These are phyloP conservation scores for Girardinus metallicus DNA, from an alignment of 2,797 vertebrate genomes.

Conservation along the genomic window DNA sequence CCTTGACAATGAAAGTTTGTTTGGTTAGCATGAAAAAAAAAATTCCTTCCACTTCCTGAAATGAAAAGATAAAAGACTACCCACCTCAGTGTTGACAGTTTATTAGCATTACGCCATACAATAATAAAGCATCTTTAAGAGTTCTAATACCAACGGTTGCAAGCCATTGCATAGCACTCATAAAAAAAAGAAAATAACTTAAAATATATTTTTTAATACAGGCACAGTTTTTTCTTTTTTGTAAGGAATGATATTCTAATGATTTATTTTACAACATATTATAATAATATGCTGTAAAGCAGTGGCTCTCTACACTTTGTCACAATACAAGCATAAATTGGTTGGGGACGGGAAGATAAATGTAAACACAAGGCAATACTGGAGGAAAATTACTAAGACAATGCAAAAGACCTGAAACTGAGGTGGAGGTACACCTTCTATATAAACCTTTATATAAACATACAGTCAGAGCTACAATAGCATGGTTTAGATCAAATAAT, in stretches of 20 bases:
- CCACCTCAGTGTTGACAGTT: constrained; percentile 2
- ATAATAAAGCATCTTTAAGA: background rate
- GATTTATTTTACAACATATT: background rate
- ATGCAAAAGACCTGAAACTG: too few species aligned
- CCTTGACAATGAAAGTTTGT: constrained; percentile 17
- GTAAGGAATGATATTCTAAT: background rate
- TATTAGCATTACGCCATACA: background rate
- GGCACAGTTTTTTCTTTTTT: background rate
- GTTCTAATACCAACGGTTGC: background rate
- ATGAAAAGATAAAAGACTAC: constrained; percentile 2
- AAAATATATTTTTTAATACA: background rate
- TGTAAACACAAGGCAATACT: too few species aligned
- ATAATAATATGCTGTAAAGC: background rate
- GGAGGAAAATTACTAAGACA: too few species aligned
- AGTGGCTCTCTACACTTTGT: background rate
- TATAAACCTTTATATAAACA: too few species aligned
- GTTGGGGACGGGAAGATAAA: too few species aligned
- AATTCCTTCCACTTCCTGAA: constrained; percentile 24
- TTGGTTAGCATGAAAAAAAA: constrained; percentile 13
- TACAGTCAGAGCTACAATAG: too few species aligned
- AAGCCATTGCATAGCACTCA: background rate
- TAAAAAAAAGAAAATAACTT: background rate
- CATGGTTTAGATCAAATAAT: too few species aligned
- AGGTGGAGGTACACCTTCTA: too few species aligned
- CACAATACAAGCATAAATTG: background rate